Conservation (phyloP, 2,797 vertebrate genomes). For the Muscicapa comitata region DNA sequence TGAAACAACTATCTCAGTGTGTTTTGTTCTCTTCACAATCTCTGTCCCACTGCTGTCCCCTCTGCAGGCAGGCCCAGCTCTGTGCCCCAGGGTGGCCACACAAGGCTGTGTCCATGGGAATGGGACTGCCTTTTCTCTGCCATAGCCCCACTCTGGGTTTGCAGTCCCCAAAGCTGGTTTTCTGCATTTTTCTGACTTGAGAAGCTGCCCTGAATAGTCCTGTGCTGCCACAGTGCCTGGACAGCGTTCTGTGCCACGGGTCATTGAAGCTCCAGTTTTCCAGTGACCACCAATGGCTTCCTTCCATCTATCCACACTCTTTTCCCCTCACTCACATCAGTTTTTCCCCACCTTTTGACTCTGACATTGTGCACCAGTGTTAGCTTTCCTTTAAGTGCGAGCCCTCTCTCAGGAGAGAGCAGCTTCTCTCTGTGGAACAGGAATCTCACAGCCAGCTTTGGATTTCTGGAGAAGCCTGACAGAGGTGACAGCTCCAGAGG, state of each 20-base stretch:
- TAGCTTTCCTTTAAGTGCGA: not conserved
- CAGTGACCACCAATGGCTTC: not conserved
- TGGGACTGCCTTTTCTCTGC: not conserved
- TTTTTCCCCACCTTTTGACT: not conserved
- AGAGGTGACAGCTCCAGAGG: fast-evolving
- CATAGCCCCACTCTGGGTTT: not conserved
- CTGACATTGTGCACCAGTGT: not conserved
- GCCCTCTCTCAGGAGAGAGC: not conserved
- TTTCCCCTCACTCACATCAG: not conserved
- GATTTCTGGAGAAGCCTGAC: not conserved
- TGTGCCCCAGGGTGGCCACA: fast-evolving
- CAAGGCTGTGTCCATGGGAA: not conserved
- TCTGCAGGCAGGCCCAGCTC: not conserved
- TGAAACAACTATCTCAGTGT: not conserved
- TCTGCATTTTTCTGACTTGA: not conserved
- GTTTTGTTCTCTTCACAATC: not conserved
- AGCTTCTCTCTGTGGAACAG: not conserved
- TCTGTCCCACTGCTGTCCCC: fast-evolving
- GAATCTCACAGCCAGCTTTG: not conserved
- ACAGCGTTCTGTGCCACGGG: fast-evolving
- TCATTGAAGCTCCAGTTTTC: not conserved
- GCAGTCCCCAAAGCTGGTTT: not conserved
- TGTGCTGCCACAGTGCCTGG: fast-evolving
- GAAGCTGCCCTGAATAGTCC: not conserved
- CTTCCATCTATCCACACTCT: not conserved